Evolutionary conservation across 2,113 vertebrate genomes (phyloP).

Genomic region (Columbina picui): DNA sequence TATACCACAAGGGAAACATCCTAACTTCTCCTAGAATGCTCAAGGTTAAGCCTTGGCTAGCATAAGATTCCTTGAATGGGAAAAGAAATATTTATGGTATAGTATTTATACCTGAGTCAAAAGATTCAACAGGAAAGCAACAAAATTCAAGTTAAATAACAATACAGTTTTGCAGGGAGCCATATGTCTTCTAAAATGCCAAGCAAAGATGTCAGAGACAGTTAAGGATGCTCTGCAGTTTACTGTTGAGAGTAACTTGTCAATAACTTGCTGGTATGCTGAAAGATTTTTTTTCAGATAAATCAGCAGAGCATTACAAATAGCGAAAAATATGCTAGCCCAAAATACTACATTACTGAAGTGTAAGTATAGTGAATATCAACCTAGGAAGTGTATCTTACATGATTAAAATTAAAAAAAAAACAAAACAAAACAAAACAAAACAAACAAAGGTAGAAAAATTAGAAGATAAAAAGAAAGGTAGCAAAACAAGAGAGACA

Average conservation of each 20-base stretch:
- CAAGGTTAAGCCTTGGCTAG: background rate
- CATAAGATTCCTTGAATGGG: background rate
- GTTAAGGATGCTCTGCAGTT: constrained; percentile 19
- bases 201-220: constrained; percentile 21
- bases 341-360: background rate
- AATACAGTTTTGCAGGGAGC: constrained; percentile 4
- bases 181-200: constrained; percentile 40
- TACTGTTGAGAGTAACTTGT: background rate
- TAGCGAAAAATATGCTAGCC: background rate
- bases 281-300: background rate
- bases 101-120: constrained; percentile 12
- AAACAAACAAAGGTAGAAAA: background rate
- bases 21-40: background rate
- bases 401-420: background rate
- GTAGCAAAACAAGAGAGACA: background rate
- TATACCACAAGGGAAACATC: background rate
- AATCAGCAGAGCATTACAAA: background rate
- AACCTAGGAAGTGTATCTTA: background rate
- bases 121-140: constrained; percentile 18
- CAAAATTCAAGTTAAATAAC: constrained; percentile 22
- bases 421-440: too few relatives aligned
- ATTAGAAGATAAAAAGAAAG: background rate
- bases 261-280: background rate
- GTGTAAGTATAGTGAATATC: background rate
- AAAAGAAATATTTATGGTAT: constrained; percentile 24